Percentiles rank a stretch among this genome's conserved stretches.
These are phyloP conservation scores for Siphamia tubifer DNA, from an alignment of 2,113 vertebrate genomes.

Conservation along the genomic window DNA sequence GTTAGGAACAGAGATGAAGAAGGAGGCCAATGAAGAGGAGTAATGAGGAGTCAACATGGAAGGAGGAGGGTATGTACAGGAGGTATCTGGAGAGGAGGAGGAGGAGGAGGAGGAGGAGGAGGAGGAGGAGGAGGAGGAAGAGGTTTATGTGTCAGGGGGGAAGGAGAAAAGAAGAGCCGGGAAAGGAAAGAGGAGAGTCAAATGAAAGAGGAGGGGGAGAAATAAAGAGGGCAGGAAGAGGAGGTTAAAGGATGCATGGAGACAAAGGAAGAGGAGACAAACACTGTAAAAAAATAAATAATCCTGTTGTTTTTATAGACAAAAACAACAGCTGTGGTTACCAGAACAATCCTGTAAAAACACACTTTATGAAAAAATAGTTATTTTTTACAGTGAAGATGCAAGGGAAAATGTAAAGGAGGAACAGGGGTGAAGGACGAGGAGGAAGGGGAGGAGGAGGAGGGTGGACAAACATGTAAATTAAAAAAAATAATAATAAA, in stretches of 20 bases:
- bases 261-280: not conserved
- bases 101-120: not conserved
- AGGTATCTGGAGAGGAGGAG: not conserved
- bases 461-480: no score
- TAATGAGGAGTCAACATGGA: not conserved
- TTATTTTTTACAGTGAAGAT: no score
- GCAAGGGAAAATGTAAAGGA: no score
- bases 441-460: no score
- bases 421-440: no score
- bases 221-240: not conserved
- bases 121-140: not conserved
- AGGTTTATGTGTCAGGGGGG: not conserved
- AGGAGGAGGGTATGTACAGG: not conserved
- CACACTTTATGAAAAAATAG: no score
- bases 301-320: no score
- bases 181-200: not conserved
- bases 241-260: not conserved
- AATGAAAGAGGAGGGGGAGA: not conserved
- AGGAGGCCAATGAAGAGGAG: not conserved
- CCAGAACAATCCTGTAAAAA: no score
- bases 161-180: not conserved
- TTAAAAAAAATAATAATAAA: no score
- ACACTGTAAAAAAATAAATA: no score
- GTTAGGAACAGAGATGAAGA: not conserved
- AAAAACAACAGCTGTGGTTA: no score